These are phyloP conservation scores for Cantharis flavilabris DNA, from an alignment of 2,888 invertebrate species.

Conservation along the genomic window DNA sequence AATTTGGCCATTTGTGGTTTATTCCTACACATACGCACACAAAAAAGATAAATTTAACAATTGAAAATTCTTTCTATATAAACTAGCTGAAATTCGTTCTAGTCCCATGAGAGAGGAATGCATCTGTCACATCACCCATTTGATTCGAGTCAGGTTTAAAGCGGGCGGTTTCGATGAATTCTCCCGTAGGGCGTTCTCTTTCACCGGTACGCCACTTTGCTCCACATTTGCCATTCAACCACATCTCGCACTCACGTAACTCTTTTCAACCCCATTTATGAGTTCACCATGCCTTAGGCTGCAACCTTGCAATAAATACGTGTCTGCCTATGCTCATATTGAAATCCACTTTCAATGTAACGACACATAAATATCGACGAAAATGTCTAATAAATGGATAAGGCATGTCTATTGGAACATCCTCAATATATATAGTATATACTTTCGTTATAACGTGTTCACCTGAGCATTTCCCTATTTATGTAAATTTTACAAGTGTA, in stretches of 20 bases:
- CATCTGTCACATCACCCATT: constrained; percentile 1
- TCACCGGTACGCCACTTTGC: constrained; percentile 36
- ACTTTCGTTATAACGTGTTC: constrained; percentile 12
- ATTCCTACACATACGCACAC: neutral
- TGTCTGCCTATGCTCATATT: constrained; percentile 25
- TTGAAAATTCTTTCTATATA: neutral
- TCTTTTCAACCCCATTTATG: constrained; percentile 41
- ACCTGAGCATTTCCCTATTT: constrained; percentile 16
- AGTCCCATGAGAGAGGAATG: neutral
- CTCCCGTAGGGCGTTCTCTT: constrained; percentile 36
- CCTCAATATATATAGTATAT: constrained; percentile 16
- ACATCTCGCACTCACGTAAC: constrained; percentile 33
- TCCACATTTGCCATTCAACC: constrained; percentile 42
- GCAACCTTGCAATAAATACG: constrained; percentile 28
- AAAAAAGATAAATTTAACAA: neutral
- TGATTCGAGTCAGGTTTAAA: constrained; percentile 10
- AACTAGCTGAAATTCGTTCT: neutral
- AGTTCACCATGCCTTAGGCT: constrained; percentile 37
- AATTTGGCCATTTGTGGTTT: neutral
- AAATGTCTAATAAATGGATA: constrained; percentile 23
- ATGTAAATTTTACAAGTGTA: constrained; percentile 29
- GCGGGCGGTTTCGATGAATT: constrained; percentile 35
- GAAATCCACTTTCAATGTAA: constrained; percentile 25
- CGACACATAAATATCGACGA: constrained; percentile 28
- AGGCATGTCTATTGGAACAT: constrained; percentile 19